Evolutionary conservation across 2,888 invertebrate species (phyloP), one percentile per base, ranked within the genome.

Genomic region (Troglohyphantes excavatus): DNA sequence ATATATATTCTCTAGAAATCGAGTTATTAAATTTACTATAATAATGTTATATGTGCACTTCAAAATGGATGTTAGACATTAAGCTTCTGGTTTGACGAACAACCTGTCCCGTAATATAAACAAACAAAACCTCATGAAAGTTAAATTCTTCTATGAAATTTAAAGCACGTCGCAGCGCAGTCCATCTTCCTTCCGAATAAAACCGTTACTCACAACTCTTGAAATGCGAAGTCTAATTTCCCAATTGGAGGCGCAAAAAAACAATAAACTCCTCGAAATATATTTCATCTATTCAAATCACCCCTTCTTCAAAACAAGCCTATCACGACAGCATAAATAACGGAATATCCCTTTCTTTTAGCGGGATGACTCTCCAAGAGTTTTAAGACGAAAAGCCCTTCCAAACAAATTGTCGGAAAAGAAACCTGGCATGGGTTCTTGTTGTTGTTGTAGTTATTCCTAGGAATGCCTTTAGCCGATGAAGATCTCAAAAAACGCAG

Each of bases 241-340:
- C 63, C 78, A 63, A 78, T 65, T 63, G 43, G 26, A 43, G 6
- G 19, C 21, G 17, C 2, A 63, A 19, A 39, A 78, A 39, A 9
- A n/a, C 63, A 39, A 17, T 43, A 39, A 26, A 63, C 39, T 63
- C 23, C 23, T 5, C 29, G 21, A 75, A 29, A 65, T 39, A 65
- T 72, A 72, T 72, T 39, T 78, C 65, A 43, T 65, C 33, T 75
- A 75, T 61, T 75, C 75, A 75, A 75, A 75, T 33, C 61, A 72
- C 26, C 21, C 46, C 17, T 2, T 6, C 23, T 13, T 33, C 2
- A 59, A 76, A 23, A 19, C 61, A 76, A 61, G 33, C 61, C 33
- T 2, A 21, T 19, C 23, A 29, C 33, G 33, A 59, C 17, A 43
- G 63, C 11, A 78, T 65, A 29, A 59, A 63, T 46, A 39, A 61